phyloP scores from a whole-genome alignment of 2,888 invertebrate genomes.

The Campopleginae sp. region DNA sequence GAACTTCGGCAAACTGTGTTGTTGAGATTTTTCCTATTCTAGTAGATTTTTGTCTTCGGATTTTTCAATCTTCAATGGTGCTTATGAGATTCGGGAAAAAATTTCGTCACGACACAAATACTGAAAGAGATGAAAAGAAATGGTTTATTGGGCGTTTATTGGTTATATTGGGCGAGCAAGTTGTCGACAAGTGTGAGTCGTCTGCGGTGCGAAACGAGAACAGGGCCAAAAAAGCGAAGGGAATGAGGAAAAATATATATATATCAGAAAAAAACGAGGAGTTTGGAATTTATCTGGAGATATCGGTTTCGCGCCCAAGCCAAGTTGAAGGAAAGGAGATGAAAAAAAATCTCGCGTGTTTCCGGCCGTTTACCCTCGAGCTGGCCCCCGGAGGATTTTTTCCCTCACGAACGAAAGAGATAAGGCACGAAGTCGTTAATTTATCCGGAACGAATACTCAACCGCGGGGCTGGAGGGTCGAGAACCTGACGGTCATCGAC shows the following conservation, averaged over 20 bases:
- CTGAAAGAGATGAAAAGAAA: conserved; percentile 18
- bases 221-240: conserved; percentile 48
- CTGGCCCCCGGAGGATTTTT: conserved; percentile 5
- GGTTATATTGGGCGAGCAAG: too few species aligned
- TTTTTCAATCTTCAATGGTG: background rate
- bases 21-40: background rate
- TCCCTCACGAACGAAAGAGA: conserved; percentile 52
- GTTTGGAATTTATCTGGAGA: conserved; percentile 34
- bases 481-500: conserved; percentile 51
- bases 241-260: background rate
- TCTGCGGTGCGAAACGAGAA: conserved; percentile 36
- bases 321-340: conserved; percentile 33
- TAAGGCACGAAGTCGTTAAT: conserved; percentile 75
- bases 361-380: conserved; percentile 48
- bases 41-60: background rate
- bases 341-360: conserved; percentile 47
- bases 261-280: conserved; percentile 11
- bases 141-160: too few species aligned
- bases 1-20: background rate
- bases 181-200: conserved; percentile 27
- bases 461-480: conserved; percentile 4
- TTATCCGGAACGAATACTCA: conserved; percentile 58
- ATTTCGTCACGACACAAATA: conserved; percentile 27
- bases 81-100: background rate
- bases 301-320: conserved; percentile 55